phyloP scores from a whole-genome alignment of 2,888 invertebrate genomes.

The Lottia scabra region DNA sequence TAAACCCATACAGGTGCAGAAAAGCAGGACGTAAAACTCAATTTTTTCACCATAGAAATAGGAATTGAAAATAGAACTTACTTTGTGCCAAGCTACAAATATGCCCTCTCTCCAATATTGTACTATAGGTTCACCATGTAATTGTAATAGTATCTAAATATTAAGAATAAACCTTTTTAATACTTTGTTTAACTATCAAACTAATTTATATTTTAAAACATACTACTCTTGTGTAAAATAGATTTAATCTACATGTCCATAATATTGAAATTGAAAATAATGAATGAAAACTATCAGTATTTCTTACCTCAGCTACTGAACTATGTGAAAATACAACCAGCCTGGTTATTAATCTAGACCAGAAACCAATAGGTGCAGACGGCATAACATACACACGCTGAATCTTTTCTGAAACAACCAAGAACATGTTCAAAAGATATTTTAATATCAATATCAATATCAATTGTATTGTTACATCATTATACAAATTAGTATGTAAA shows the following conservation, averaged over 20 bases:
- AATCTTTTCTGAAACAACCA: conserved; percentile 41
- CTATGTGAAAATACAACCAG: conserved; percentile 55
- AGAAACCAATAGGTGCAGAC: conserved; percentile 62
- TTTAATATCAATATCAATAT: no score
- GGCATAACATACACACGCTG: conserved; percentile 58
- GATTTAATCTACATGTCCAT: no score
- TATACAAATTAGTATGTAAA: no score
- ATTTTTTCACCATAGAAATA: no score
- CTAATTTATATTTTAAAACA: no score
- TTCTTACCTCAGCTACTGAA: conserved; percentile 42
- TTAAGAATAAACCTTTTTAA: background rate
- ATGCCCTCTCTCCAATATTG: conserved; percentile 58
- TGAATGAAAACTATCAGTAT: no score
- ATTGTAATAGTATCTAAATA: background rate
- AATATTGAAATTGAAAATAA: no score
- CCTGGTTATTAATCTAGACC: conserved; percentile 59
- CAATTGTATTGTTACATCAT: no score
- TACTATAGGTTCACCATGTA: conserved; percentile 14
- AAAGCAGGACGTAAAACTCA: no score
- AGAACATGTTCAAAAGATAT: background rate
- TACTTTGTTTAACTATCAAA: background rate
- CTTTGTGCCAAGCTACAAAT: conserved; percentile 52
- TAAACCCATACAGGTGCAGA: no score
- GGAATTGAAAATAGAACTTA: conserved; percentile 22
- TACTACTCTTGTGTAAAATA: no score